Evolutionary conservation across 2,113 vertebrate species (phyloP).

Genomic region (Tautogolabrus adspersus): DNA sequence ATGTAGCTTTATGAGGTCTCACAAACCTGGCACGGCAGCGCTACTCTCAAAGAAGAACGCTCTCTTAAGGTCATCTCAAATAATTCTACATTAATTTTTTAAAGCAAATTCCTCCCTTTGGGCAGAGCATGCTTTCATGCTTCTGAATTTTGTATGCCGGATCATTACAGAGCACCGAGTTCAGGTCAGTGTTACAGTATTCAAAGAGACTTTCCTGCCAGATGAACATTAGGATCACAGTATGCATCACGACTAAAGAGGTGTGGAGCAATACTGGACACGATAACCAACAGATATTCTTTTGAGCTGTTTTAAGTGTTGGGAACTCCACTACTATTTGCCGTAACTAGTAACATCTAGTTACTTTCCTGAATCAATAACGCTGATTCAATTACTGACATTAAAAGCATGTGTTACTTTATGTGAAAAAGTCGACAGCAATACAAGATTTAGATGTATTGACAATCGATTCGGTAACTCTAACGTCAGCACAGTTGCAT

Average conservation of each 20-base stretch:
- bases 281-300: too few species aligned
- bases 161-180: background rate
- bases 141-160: background rate
- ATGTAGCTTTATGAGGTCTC: slow-evolving; percentile 12
- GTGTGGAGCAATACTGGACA: background rate
- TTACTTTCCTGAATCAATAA: too few species aligned
- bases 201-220: background rate
- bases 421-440: too few species aligned
- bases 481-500: too few species aligned
- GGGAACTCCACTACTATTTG: too few species aligned
- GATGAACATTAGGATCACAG: background rate
- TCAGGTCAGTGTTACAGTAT: background rate
- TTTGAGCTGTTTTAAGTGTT: too few species aligned
- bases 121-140: background rate
- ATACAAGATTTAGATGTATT: too few species aligned
- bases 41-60: slow-evolving; percentile 7
- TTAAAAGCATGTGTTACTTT: too few species aligned
- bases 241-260: background rate
- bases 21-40: slow-evolving; percentile 25
- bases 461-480: too few species aligned
- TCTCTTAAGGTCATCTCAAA: slow-evolving; percentile 15
- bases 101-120: slow-evolving; percentile 3
- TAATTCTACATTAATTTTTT: background rate
- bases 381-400: too few species aligned
- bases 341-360: too few species aligned